phyloP scores from a whole-genome alignment of 2,888 invertebrate genomes.

The Drosophila anomelani region DNA sequence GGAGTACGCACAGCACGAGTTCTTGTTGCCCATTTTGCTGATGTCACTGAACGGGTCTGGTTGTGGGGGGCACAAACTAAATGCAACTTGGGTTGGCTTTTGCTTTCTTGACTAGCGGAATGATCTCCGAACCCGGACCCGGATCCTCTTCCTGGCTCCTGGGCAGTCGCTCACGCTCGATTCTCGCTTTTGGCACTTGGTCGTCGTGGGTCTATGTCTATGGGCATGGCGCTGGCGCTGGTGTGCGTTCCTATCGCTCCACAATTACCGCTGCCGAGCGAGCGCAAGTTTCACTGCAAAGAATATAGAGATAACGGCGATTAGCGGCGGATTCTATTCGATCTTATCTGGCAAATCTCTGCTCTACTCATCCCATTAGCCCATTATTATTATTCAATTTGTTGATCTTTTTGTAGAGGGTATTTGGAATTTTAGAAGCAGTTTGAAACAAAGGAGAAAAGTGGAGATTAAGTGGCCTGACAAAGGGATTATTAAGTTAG shows the following conservation, averaged over 20 bases:
- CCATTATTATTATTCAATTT: conserved; percentile 25
- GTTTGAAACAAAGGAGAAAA: not conserved
- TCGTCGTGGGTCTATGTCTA: conserved; percentile 63
- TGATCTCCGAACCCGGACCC: conserved; percentile 16
- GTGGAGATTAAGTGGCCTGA: not conserved
- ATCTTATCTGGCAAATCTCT: conserved; percentile 40
- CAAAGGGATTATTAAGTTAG: not conserved
- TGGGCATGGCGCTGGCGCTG: conserved; percentile 69
- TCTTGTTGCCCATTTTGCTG: conserved; percentile 90
- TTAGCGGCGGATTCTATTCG: conserved; percentile 17
- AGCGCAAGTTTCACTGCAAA: conserved; percentile 24
- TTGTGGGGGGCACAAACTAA: conserved; percentile 24
- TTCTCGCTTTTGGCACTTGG: conserved; percentile 74
- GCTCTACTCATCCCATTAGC: conserved; percentile 14
- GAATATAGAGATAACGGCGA: conserved; percentile 36
- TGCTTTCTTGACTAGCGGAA: conserved; percentile 28
- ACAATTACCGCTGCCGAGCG: conserved; percentile 65
- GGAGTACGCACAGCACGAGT: conserved; percentile 92
- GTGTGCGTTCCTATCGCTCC: conserved; percentile 59
- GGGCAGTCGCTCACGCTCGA: conserved; percentile 41
- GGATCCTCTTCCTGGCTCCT: conserved; percentile 27
- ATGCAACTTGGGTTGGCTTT: conserved; percentile 45
- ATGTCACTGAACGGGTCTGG: not conserved
- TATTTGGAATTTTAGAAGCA: not conserved
- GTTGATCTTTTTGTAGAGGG: not conserved